A percentile compares a stretch with the other conserved stretches of the same genome.
Conservation (phyloP, 2,797 vertebrate genomes). For the Poeciliopsis infans region DNA sequence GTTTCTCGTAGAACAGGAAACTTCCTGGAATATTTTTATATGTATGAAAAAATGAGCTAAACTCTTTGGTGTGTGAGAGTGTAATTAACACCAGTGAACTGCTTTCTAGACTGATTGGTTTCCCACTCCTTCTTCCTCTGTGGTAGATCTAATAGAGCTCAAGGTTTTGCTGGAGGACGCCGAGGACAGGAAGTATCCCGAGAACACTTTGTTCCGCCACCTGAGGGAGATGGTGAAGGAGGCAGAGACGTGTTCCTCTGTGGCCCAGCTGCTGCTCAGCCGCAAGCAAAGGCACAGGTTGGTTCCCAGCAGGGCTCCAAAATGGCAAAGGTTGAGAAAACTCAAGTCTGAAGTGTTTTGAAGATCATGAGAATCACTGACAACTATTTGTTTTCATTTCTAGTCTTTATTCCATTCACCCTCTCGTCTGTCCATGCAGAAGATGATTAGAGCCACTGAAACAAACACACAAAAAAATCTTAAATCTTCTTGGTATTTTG, state of each 20-base stretch:
- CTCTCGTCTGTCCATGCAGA: background rate
- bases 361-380: background rate
- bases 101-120: background rate
- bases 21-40: background rate
- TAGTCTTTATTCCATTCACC: background rate
- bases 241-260: slow-evolving; percentile 97
- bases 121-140: background rate
- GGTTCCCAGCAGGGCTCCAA: slow-evolving; percentile 10
- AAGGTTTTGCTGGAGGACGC: slow-evolving; percentile 96
- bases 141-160: slow-evolving; percentile 92
- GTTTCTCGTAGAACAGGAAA: background rate
- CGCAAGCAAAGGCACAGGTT: slow-evolving; percentile 97
- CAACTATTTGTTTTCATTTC: background rate
- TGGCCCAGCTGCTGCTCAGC: slow-evolving; percentile 94
- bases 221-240: slow-evolving; percentile 96
- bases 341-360: background rate
- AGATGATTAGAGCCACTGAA: too few relatives aligned
- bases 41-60: background rate
- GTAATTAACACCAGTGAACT: background rate
- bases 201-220: slow-evolving; percentile 91
- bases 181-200: slow-evolving; percentile 96
- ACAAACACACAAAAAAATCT: too few relatives aligned
- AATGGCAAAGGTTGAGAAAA: background rate
- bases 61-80: background rate
- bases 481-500: too few relatives aligned